phyloP scores from a whole-genome alignment of 2,888 invertebrate genomes.

The Terebella lapidaria region DNA sequence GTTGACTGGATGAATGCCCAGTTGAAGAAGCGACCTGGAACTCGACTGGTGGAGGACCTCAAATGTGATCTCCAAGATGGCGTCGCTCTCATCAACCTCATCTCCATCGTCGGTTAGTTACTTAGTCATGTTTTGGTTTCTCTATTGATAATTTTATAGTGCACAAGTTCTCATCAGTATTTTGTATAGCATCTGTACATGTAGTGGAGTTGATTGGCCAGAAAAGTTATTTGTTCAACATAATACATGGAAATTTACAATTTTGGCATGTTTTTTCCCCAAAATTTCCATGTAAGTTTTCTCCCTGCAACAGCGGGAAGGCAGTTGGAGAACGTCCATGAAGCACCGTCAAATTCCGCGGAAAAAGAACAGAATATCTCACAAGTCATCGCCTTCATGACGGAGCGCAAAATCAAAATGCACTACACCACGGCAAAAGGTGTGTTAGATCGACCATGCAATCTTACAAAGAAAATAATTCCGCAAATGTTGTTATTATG shows the following conservation, averaged over 20 bases:
- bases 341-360: slow-evolving; percentile 36
- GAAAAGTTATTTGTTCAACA: no score
- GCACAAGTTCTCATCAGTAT: no score
- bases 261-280: no score
- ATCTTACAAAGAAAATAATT: no score
- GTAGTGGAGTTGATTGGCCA: no score
- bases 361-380: slow-evolving; percentile 53
- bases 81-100: slow-evolving; percentile 51
- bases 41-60: slow-evolving; percentile 51
- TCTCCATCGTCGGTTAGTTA: slow-evolving; percentile 52
- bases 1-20: slow-evolving; percentile 56
- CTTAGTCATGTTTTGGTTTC: background rate
- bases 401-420: slow-evolving; percentile 50
- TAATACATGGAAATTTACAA: no score
- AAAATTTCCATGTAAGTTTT: no score
- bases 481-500: no score
- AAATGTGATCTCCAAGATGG: slow-evolving; percentile 53
- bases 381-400: slow-evolving; percentile 53
- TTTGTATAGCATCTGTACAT: no score
- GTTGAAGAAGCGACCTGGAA: slow-evolving; percentile 52
- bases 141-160: no score
- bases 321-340: slow-evolving; percentile 42
- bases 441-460: no score
- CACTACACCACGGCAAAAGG: slow-evolving; percentile 49
- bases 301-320: slow-evolving; percentile 43